Base-by-base conservation (phyloP, 2,888 invertebrate genomes). In the Bedellia somnulentella region DNA sequence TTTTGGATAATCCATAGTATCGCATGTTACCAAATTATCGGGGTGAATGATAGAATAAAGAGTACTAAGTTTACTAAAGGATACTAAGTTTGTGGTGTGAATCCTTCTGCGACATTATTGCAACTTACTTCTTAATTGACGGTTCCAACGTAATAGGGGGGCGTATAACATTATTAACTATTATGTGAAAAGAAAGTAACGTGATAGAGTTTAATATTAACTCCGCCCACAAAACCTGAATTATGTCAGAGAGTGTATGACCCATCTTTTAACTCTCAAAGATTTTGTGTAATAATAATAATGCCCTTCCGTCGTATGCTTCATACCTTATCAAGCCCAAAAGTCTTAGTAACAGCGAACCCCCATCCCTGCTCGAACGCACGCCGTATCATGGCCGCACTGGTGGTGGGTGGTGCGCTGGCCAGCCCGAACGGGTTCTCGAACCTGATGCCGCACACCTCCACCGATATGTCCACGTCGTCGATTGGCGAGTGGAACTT, bases 271-370 rank as follows among this genome's bases (percentile, higher is more conserved):
- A n/a, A n/a, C n/a, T n/a, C n/a, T n/a, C n/a, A n/a, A n/a, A n/a
- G n/a, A n/a, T n/a, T n/a, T n/a, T n/a, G n/a, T n/a, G n/a, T n/a
- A n/a, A n/a, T n/a, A n/a, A n/a, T n/a, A n/a, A n/a, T n/a, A n/a
- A n/a, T n/a, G n/a, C n/a, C n/a, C n/a, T n/a, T n/a, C n/a, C n/a
- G n/a, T n/a, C n/a, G n/a, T n/a, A n/a, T n/a, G n/a, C 11, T 24
- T 17, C 27, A 33, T 39, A 91, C 93, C 81, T 99, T 98, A 56
- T 96, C 92, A 10, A 99, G 73, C 3, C 87, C 82, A 57, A 93
- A 99, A 0, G 98, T 99, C 75, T 99, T 99, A 0, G 98, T 99
- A 2, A 99, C 89, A n/a, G 86, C 92, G 54, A 93, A 99, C 1
- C 87, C 91, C 99, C 99, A 99, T 1, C 98, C 98, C 42, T 93